Conservation (phyloP, 2,888 invertebrate genomes). For the Argynnis bischoffii region DNA sequence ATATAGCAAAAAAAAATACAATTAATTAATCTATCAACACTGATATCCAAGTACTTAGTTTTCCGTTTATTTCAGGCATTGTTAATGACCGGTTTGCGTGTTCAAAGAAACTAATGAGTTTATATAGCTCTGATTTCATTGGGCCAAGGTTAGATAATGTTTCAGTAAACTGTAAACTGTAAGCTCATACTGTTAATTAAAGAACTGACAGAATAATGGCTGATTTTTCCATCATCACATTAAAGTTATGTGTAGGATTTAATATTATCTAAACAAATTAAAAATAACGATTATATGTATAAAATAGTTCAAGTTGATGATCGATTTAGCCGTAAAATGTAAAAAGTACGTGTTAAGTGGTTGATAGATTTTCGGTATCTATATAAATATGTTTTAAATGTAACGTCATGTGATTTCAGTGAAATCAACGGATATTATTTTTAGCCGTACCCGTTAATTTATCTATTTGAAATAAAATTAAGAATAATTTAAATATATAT, state of each 20-base stretch:
- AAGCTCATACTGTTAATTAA: constrained; percentile 9
- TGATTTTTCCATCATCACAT: too few species aligned
- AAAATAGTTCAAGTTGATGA: too few species aligned
- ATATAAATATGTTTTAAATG: too few species aligned
- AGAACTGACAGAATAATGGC: background rate
- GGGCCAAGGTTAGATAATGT: constrained; percentile 22
- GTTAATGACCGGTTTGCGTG: constrained; percentile 22
- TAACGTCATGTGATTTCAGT: too few species aligned
- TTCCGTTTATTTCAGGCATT: constrained; percentile 9
- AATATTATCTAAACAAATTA: background rate
- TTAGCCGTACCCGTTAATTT: too few species aligned
- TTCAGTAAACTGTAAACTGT: constrained; percentile 10
- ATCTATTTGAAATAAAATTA: too few species aligned
- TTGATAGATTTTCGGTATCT: too few species aligned
- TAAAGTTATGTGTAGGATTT: background rate
- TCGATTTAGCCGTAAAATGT: too few species aligned
- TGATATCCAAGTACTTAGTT: constrained; percentile 1
- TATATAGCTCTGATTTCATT: constrained; percentile 18
- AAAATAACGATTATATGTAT: background rate
- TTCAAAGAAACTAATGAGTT: constrained; percentile 14
- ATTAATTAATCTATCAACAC: constrained; percentile 14
- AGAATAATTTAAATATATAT: too few species aligned
- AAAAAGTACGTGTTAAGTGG: too few species aligned
- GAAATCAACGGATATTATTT: too few species aligned
- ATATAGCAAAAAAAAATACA: background rate